phyloP scores from a whole-genome alignment of 2,797 vertebrate species.

The Meda fulgida region DNA sequence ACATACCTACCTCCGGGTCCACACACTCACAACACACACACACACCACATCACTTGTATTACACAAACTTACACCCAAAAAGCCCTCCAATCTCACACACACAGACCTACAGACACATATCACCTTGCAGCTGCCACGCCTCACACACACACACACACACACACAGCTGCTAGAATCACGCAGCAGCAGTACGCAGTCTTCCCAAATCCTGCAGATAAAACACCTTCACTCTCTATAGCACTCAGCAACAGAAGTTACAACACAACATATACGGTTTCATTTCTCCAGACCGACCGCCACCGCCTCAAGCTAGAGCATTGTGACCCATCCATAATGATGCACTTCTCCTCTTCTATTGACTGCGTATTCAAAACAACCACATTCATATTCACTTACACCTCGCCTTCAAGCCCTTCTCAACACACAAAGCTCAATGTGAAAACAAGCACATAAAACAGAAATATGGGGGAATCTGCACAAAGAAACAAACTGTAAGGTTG shows the following conservation, averaged over 20 bases:
- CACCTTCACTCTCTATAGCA: constrained; percentile 21
- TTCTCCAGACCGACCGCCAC: not conserved
- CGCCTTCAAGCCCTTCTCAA: not conserved
- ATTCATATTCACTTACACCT: constrained; percentile 17
- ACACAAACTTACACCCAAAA: constrained; percentile 53
- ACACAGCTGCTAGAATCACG: constrained; percentile 28
- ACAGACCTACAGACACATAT: constrained; percentile 62
- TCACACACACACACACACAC: constrained; percentile 64
- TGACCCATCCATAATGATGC: constrained; percentile 26
- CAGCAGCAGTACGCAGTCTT: not conserved
- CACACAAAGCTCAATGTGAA: not conserved
- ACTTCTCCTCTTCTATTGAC: constrained; percentile 6
- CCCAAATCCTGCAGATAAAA: constrained; percentile 37
- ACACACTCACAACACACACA: constrained; percentile 44
- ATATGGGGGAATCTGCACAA: not conserved
- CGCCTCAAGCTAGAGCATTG: not conserved
- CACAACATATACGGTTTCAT: not conserved
- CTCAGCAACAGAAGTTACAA: constrained; percentile 3
- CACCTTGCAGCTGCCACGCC: constrained; percentile 48
- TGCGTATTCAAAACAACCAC: constrained; percentile 18
- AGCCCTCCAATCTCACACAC: constrained; percentile 53
- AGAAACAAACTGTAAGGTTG: not conserved
- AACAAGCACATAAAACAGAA: not conserved
- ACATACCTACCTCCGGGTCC: not conserved
- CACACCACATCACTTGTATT: constrained; percentile 59